A percentile compares a stretch with the other conserved stretches of the same genome.
phyloP scores from a whole-genome alignment of 2,113 vertebrate species.

The Fukomys damarensis region DNA sequence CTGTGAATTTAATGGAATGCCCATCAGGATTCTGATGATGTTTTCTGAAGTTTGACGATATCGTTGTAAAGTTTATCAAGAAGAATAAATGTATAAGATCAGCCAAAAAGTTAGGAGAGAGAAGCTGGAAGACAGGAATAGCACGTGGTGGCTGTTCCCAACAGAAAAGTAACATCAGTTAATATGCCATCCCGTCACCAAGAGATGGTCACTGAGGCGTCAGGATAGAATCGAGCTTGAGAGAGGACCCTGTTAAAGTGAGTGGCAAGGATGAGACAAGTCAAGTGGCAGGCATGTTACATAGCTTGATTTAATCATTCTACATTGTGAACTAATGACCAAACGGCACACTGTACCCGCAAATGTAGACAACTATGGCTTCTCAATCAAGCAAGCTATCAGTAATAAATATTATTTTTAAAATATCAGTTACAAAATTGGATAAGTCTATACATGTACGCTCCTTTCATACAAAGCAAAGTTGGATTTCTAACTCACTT shows the following conservation, averaged over 20 bases:
- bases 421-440: neutral
- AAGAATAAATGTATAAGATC: neutral
- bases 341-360: neutral
- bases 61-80: neutral
- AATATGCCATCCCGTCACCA: neutral
- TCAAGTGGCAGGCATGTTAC: neutral
- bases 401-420: neutral
- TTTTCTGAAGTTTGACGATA: neutral
- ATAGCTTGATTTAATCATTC: neutral
- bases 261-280: neutral
- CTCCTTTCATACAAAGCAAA: too few species aligned
- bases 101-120: neutral
- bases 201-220: neutral
- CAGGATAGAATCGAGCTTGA: neutral
- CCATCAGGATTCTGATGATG: neutral
- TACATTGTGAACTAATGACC: neutral
- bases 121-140: too few species aligned
- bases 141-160: neutral
- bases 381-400: neutral
- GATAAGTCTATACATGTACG: neutral
- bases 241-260: neutral
- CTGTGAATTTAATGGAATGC: neutral
- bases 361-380: neutral
- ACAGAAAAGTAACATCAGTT: neutral
- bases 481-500: neutral